Evolutionary conservation across 2,888 invertebrate genomes (phyloP).

Genomic region (Torymus auratus): DNA sequence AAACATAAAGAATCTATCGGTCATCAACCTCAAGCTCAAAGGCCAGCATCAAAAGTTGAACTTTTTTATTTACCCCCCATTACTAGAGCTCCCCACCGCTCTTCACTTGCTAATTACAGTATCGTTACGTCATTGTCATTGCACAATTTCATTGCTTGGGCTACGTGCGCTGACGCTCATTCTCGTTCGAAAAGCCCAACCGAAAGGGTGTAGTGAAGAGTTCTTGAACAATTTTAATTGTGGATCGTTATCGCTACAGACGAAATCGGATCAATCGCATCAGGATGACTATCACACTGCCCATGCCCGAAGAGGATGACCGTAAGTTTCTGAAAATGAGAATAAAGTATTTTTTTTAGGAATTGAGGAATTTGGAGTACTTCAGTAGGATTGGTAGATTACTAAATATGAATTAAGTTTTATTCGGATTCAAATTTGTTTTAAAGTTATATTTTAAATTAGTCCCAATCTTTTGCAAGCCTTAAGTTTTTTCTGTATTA

Average conservation of each 20-base stretch:
- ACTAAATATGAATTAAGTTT: too few relatives aligned
- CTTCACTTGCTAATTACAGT: slow-evolving; percentile 40
- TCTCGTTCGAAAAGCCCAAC: slow-evolving; percentile 23
- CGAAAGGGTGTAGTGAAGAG: slow-evolving; percentile 22
- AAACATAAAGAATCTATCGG: not conserved
- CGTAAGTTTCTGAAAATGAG: slow-evolving; percentile 48
- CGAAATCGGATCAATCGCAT: not conserved
- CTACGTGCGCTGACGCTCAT: slow-evolving; percentile 24
- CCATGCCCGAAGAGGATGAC: slow-evolving; percentile 46
- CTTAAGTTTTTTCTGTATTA: too few relatives aligned
- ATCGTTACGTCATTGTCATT: slow-evolving; percentile 49
- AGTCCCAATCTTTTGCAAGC: too few relatives aligned
- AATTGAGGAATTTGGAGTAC: too few relatives aligned
- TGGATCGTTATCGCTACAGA: too few relatives aligned
- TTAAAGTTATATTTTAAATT: too few relatives aligned
- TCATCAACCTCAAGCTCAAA: slow-evolving; percentile 13
- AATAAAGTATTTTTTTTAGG: too few relatives aligned
- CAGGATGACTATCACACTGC: slow-evolving; percentile 58
- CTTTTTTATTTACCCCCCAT: slow-evolving; percentile 18
- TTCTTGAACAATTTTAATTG: not conserved
- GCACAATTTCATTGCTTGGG: slow-evolving; percentile 35
- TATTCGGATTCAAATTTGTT: too few relatives aligned
- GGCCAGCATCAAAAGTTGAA: slow-evolving; percentile 19
- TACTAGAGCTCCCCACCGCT: slow-evolving; percentile 18
- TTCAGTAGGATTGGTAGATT: too few relatives aligned